These are phyloP conservation scores for Epinephelus coioides DNA, from an alignment of 2,797 vertebrate species.

Conservation along the genomic window DNA sequence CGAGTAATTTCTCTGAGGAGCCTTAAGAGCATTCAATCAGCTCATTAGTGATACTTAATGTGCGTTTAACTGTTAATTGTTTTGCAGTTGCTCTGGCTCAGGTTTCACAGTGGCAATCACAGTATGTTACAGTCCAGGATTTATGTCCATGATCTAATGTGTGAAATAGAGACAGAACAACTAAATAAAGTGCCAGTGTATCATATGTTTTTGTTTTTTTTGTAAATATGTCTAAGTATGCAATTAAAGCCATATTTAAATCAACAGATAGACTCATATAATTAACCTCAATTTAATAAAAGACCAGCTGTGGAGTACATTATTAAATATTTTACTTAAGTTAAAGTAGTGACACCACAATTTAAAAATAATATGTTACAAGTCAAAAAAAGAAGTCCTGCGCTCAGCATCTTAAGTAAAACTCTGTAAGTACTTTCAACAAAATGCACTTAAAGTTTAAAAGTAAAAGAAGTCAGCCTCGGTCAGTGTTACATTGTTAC, in stretches of 20 bases:
- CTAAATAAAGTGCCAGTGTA: neutral
- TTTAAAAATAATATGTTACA: neutral
- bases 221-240: neutral
- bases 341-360: neutral
- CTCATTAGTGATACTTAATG: neutral
- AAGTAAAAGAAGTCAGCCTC: neutral
- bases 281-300: neutral
- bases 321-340: neutral
- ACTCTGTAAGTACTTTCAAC: neutral
- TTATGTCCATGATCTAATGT: neutral
- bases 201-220: neutral
- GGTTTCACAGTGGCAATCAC: neutral
- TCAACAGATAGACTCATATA: neutral
- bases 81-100: conserved; percentile 6
- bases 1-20: conserved; percentile 16
- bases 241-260: neutral
- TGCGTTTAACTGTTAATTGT: conserved; percentile 2
- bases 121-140: neutral
- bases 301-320: neutral
- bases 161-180: neutral
- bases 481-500: neutral
- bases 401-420: neutral
- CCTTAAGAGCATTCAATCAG: conserved; percentile 10
- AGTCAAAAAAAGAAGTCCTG: neutral
- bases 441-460: neutral